phyloP scores from a whole-genome alignment of 1,140 invertebrate species.

The Sminthurides bifidus region DNA sequence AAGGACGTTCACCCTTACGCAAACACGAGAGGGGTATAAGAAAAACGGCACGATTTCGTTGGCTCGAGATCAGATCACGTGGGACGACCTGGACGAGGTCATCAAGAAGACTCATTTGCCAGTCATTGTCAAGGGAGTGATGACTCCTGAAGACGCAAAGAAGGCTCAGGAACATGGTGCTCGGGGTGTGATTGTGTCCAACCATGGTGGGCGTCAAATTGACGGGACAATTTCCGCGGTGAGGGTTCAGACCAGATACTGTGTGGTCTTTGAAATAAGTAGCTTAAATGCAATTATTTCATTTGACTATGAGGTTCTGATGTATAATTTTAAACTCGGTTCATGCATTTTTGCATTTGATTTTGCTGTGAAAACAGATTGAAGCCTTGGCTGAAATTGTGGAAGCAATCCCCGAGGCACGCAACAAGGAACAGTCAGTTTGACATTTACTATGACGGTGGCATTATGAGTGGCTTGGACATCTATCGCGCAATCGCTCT shows the following conservation, averaged over 20 bases:
- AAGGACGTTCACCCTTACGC: too few species aligned
- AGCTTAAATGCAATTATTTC: too few species aligned
- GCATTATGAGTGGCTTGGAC: constrained; percentile 42
- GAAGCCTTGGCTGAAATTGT: constrained; percentile 1
- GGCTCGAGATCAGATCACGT: constrained; percentile 37
- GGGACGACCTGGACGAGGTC: constrained; percentile 37
- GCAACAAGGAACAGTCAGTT: constrained; percentile 36
- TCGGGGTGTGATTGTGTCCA: constrained; percentile 66
- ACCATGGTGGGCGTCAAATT: constrained; percentile 15
- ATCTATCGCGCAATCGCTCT: constrained; percentile 43
- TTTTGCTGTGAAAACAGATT: not conserved
- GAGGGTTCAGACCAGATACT: not conserved
- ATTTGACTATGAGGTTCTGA: too few species aligned
- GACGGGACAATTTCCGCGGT: constrained; percentile 5
- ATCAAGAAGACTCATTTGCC: constrained; percentile 52
- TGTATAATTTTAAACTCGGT: not conserved
- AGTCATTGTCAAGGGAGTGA: constrained; percentile 76
- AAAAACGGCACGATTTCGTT: not conserved
- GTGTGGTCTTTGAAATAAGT: too few species aligned
- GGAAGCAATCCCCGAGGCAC: constrained; percentile 1
- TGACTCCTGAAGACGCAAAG: constrained; percentile 73
- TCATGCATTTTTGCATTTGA: not conserved
- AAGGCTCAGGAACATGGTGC: constrained; percentile 59
- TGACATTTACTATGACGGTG: constrained; percentile 30
- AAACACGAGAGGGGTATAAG: not conserved